phyloP scores from a whole-genome alignment of 2,113 vertebrate genomes.

The Anthoscopus minutus region DNA sequence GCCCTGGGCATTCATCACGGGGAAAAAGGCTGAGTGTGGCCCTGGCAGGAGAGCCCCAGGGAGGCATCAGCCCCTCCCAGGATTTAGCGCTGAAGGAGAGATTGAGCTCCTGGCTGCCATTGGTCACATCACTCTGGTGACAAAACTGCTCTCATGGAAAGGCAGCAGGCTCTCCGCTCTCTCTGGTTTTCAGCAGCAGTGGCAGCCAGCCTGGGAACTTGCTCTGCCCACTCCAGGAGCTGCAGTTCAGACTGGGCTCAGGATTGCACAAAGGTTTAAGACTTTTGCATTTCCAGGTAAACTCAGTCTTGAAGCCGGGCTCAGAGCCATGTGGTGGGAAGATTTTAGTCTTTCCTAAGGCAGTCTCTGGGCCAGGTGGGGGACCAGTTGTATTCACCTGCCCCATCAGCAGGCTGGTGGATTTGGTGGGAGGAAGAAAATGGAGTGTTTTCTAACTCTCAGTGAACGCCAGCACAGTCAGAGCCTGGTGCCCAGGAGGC shows the following conservation, averaged over 20 bases:
- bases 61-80: not conserved
- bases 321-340: not conserved
- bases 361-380: not conserved
- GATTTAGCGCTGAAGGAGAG: not conserved
- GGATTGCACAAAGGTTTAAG: not conserved
- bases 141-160: not conserved
- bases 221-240: accelerated
- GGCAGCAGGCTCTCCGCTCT: not conserved
- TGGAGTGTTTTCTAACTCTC: not conserved
- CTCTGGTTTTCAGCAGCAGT: not conserved
- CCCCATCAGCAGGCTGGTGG: not conserved
- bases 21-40: accelerated
- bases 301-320: not conserved
- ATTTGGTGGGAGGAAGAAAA: not conserved
- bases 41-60: not conserved
- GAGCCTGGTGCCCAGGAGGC: not conserved
- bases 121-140: accelerated
- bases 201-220: not conserved
- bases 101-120: not conserved
- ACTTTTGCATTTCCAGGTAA: not conserved
- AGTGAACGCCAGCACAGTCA: accelerated
- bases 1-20: not conserved
- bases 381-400: accelerated
- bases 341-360: not conserved
- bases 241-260: not conserved